A percentile compares a stretch with the other conserved stretches of the same genome.
These are phyloP conservation scores for Odobenus rosmarus DNA, from an alignment of 2,113 vertebrate species.

Conservation along the genomic window DNA sequence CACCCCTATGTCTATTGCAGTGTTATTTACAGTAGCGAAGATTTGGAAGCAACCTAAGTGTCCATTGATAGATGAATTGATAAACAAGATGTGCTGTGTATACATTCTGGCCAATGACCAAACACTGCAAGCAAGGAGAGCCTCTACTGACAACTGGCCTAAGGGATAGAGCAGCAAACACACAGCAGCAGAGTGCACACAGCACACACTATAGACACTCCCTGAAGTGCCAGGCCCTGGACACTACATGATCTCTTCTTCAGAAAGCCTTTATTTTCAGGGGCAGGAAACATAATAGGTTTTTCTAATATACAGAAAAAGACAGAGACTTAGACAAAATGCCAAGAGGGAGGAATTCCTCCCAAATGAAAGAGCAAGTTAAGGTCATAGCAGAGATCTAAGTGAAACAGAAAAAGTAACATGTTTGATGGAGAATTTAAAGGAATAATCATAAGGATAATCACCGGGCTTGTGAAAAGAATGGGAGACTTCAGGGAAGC, in stretches of 20 bases:
- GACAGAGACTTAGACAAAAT: neutral
- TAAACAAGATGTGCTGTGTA: neutral
- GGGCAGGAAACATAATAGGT: neutral
- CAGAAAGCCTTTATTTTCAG: neutral
- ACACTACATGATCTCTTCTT: neutral
- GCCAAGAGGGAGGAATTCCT: neutral
- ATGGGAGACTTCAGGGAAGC: neutral
- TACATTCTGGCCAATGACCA: neutral
- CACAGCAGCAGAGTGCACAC: neutral
- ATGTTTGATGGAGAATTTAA: neutral
- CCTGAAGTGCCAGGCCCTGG: neutral
- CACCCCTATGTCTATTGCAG: neutral
- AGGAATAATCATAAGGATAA: neutral
- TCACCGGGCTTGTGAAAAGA: neutral
- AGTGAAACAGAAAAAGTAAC: neutral
- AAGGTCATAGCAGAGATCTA: neutral
- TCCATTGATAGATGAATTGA: neutral
- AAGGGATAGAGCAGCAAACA: neutral
- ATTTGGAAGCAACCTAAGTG: neutral
- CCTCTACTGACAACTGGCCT: neutral
- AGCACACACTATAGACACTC: neutral
- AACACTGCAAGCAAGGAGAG: neutral
- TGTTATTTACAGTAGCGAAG: neutral
- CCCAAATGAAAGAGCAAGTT: neutral
- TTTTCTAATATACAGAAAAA: neutral